Conservation (phyloP, 2,113 vertebrate species). For the Panthera leo region DNA sequence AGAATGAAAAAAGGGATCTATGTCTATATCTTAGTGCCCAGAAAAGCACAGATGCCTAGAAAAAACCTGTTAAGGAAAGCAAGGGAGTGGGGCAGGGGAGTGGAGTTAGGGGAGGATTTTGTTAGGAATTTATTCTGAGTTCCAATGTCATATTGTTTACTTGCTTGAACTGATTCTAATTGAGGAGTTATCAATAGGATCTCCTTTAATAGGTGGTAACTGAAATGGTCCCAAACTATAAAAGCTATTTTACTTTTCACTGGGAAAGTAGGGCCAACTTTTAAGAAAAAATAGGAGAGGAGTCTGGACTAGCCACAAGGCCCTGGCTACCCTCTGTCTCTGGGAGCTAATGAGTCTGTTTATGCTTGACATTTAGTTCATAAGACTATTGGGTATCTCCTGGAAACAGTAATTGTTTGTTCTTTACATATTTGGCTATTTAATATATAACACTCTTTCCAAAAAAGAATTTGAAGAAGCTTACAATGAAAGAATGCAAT, state of each 20-base stretch:
- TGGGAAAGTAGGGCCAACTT: neutral
- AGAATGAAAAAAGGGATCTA: neutral
- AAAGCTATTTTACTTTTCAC: neutral
- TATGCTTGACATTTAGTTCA: neutral
- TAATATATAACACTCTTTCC: neutral
- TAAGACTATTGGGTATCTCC: neutral
- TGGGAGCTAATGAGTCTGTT: neutral
- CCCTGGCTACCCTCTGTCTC: neutral
- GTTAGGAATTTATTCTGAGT: neutral
- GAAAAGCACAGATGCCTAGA: neutral
- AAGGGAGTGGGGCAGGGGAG: neutral
- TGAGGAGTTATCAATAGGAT: neutral
- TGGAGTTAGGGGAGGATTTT: neutral
- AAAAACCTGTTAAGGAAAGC: neutral
- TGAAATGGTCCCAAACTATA: neutral
- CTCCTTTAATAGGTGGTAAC: neutral
- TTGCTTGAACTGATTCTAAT: neutral
- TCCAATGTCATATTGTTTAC: neutral
- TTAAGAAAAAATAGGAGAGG: neutral
- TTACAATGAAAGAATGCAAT: neutral
- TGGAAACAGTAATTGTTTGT: neutral
- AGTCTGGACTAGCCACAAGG: neutral
- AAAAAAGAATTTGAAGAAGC: neutral
- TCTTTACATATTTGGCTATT: neutral
- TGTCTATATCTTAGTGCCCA: neutral